These are phyloP conservation scores for Bombus consobrinus DNA, from an alignment of 1,140 invertebrate genomes.

Conservation along the genomic window DNA sequence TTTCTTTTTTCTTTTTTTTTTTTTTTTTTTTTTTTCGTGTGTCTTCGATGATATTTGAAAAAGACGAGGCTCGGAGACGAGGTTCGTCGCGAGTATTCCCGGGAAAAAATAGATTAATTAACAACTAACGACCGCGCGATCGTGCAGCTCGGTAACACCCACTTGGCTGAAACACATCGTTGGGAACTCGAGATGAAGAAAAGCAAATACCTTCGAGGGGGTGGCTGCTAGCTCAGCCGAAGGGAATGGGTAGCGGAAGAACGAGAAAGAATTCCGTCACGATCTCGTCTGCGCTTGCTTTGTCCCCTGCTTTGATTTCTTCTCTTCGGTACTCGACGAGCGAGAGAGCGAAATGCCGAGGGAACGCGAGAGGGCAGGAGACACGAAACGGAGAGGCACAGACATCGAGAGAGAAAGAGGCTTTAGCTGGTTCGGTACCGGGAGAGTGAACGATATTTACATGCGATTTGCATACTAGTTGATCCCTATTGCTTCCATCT, in stretches of 20 bases:
- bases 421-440: constrained; percentile 69
- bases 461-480: constrained; percentile 84
- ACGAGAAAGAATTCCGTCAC: constrained; percentile 75
- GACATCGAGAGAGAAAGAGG: constrained; percentile 60
- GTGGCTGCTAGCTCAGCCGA: constrained; percentile 28
- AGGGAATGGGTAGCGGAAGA: constrained; percentile 53
- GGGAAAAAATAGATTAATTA: constrained; percentile 41
- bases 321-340: constrained; percentile 68
- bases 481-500: constrained; percentile 84
- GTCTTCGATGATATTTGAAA: no score
- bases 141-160: constrained; percentile 29
- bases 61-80: not conserved
- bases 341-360: constrained; percentile 60
- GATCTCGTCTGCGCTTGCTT: constrained; percentile 78
- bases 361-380: constrained; percentile 40
- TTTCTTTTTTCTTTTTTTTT: not conserved
- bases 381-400: constrained; percentile 55
- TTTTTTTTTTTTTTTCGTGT: no score
- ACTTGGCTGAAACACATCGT: constrained; percentile 28
- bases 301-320: constrained; percentile 82
- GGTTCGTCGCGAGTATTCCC: not conserved
- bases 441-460: constrained; percentile 83
- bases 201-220: constrained; percentile 56
- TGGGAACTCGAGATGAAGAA: constrained; percentile 43
- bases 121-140: constrained; percentile 19